A percentile compares a stretch with the other conserved stretches of the same genome.
Evolutionary conservation across 2,888 invertebrate genomes (phyloP).

Genomic region (Yponomeuta evonymella): DNA sequence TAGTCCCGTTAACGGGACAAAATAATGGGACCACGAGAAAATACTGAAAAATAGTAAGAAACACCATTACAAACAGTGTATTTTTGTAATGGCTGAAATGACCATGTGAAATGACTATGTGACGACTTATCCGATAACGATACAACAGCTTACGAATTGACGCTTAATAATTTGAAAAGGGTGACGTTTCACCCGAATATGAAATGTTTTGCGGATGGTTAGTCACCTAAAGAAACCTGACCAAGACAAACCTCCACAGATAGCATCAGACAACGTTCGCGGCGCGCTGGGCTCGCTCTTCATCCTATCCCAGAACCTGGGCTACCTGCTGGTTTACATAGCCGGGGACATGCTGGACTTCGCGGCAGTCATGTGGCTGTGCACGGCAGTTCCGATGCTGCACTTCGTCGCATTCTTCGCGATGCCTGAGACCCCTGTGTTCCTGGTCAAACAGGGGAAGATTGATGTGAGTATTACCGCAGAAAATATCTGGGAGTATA

Average conservation of each 20-base stretch:
- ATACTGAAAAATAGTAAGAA: too few relatives aligned
- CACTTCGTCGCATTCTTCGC: slow-evolving; percentile 54
- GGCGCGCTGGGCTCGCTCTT: slow-evolving; percentile 67
- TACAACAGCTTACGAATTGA: too few relatives aligned
- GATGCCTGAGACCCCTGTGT: slow-evolving; percentile 71
- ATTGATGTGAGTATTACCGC: slow-evolving; percentile 41
- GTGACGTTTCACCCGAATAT: too few relatives aligned
- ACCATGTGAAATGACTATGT: too few relatives aligned
- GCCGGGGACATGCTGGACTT: slow-evolving; percentile 60
- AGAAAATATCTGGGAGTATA: not conserved
- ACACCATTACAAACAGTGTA: too few relatives aligned
- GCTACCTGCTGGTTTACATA: slow-evolving; percentile 64
- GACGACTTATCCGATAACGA: too few relatives aligned
- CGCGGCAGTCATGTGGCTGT: slow-evolving; percentile 58
- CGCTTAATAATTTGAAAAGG: too few relatives aligned
- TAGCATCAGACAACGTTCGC: slow-evolving; percentile 62
- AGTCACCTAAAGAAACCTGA: too few relatives aligned
- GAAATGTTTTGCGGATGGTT: too few relatives aligned
- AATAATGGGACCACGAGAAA: too few relatives aligned
- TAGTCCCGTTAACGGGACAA: too few relatives aligned
- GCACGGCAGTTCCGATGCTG: slow-evolving; percentile 53
- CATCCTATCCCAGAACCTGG: slow-evolving; percentile 66
- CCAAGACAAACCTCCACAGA: slow-evolving; percentile 32
- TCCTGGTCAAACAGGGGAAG: slow-evolving; percentile 63
- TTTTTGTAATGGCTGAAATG: too few relatives aligned